Conservation (phyloP, 92 coral and sea anemone species). For the Parazoanthus swiftii region DNA sequence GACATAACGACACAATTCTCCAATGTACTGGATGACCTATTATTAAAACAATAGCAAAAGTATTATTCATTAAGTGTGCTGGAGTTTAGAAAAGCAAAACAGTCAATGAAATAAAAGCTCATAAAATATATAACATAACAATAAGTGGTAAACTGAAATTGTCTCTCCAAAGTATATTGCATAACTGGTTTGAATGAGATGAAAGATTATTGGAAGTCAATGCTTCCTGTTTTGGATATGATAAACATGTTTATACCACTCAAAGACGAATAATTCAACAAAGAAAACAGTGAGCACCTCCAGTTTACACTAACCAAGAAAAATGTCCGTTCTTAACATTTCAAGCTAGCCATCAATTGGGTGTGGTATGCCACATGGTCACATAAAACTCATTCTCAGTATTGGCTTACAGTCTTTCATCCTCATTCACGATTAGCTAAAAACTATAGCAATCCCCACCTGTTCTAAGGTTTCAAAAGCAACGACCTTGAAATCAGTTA, state of each 20-base stretch:
- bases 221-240: neutral
- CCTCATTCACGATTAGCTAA: no score
- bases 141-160: neutral
- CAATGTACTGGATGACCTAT: slow-evolving; percentile 84
- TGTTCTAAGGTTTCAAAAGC: neutral
- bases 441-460: no score
- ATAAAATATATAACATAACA: no score
- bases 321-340: no score
- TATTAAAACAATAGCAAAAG: neutral
- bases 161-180: neutral
- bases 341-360: no score
- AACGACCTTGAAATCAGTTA: neutral
- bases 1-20: slow-evolving; percentile 94
- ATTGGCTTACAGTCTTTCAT: no score
- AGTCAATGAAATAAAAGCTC: neutral
- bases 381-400: no score
- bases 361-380: no score
- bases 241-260: neutral
- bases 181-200: neutral
- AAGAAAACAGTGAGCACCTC: neutral
- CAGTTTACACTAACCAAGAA: neutral
- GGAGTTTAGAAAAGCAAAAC: neutral
- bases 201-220: no score
- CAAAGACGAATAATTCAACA: neutral
- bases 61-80: neutral